These are phyloP conservation scores for Python bivittatus DNA, from an alignment of 2,113 vertebrate species.

Conservation along the genomic window DNA sequence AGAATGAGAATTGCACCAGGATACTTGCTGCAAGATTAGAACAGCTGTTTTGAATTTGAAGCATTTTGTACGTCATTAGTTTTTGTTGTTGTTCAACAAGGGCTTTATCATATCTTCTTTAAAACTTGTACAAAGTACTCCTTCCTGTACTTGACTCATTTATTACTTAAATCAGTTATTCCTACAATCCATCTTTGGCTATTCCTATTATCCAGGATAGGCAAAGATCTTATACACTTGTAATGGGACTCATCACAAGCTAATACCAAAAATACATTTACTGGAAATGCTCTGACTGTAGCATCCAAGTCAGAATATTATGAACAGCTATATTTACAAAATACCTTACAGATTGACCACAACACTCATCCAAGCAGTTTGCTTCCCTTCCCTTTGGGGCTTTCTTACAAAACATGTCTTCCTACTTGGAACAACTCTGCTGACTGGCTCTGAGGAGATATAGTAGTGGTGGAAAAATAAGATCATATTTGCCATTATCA, in stretches of 20 bases:
- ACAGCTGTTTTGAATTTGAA: neutral
- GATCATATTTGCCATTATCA: neutral
- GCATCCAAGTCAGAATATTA: neutral
- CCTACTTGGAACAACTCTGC: neutral
- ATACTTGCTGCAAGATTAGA: neutral
- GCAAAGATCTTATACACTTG: neutral
- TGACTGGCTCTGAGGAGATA: neutral
- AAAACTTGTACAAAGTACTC: neutral
- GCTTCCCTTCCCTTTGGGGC: neutral
- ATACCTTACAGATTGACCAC: neutral
- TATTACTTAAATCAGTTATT: neutral
- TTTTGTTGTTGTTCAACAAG: neutral
- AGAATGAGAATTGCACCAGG: neutral
- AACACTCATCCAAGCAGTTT: neutral
- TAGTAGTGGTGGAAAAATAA: neutral
- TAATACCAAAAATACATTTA: neutral
- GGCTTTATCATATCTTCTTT: neutral
- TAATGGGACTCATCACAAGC: neutral
- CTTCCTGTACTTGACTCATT: neutral
- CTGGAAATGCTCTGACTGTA: neutral
- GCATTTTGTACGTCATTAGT: neutral
- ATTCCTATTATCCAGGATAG: neutral
- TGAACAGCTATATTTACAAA: neutral
- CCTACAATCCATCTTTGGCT: neutral
- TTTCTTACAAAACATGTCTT: neutral